These are phyloP conservation scores for Camponotus floridanus DNA, from an alignment of 1,140 invertebrate species.

Conservation along the genomic window DNA sequence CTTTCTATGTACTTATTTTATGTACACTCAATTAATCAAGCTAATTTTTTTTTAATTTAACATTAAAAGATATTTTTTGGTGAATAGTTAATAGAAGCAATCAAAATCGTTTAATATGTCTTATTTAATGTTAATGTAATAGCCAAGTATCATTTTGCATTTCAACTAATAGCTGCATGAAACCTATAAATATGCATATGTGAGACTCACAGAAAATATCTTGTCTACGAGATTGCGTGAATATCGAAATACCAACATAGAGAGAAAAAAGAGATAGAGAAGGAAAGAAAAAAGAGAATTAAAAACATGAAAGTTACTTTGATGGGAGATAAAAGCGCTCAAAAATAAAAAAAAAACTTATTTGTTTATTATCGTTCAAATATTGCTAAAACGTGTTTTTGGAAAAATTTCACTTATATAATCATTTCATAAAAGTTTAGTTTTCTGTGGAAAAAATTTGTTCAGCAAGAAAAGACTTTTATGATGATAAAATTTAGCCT, in stretches of 20 bases:
- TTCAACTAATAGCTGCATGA: slow-evolving; percentile 1
- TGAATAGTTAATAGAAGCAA: slow-evolving; percentile 1
- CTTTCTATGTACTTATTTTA: background rate
- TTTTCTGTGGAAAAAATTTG: background rate
- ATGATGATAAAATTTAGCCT: slow-evolving; percentile 29
- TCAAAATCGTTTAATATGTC: background rate
- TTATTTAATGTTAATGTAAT: slow-evolving; percentile 18
- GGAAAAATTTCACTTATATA: background rate
- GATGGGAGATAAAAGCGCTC: background rate
- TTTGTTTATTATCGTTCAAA: background rate
- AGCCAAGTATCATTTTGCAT: slow-evolving; percentile 42
- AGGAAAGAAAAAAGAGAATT: background rate
- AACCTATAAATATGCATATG: slow-evolving; percentile 53
- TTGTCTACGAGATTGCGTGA: slow-evolving; percentile 19
- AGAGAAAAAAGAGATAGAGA: background rate
- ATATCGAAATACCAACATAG: slow-evolving; percentile 28
- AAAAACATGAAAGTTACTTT: background rate
- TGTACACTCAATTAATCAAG: background rate
- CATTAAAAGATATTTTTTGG: background rate
- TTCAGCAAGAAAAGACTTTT: slow-evolving; percentile 17
- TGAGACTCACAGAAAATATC: slow-evolving; percentile 28
- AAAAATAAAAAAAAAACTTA: slow-evolving; percentile 8
- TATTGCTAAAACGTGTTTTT: background rate
- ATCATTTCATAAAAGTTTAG: background rate
- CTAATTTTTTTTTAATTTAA: slow-evolving; percentile 5